Evolutionary conservation across 2,888 invertebrate genomes (phyloP).

Genomic region (Drosophila sordidula): DNA sequence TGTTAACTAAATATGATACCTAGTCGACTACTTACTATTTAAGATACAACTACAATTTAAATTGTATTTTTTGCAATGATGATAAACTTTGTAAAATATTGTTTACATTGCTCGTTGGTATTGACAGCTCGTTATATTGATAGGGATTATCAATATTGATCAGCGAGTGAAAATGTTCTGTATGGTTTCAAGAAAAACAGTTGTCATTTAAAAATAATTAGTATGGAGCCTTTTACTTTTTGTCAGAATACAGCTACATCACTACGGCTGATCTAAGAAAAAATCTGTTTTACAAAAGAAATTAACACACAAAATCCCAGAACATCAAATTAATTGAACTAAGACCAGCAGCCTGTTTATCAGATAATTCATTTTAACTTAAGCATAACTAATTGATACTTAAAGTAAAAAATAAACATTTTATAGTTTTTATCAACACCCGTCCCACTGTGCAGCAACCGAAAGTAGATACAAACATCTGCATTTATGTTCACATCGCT

Average conservation of each 20-base stretch:
- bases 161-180: neutral
- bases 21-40: neutral
- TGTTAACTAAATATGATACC: too few relatives aligned
- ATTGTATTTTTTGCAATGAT: neutral
- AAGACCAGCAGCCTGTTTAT: neutral
- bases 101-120: too few relatives aligned
- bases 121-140: too few relatives aligned
- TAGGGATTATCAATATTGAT: too few relatives aligned
- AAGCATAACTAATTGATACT: neutral
- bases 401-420: neutral
- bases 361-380: too few relatives aligned
- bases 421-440: neutral
- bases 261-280: too few relatives aligned
- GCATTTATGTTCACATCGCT: slow-evolving; percentile 13
- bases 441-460: slow-evolving; percentile 9
- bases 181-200: neutral
- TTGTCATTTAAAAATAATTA: neutral
- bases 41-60: too few relatives aligned
- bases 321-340: too few relatives aligned
- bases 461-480: neutral
- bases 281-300: too few relatives aligned
- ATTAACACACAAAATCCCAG: too few relatives aligned
- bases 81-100: too few relatives aligned
- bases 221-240: neutral
- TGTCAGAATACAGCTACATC: too few relatives aligned